Evolutionary conservation across 2,888 invertebrate species (phyloP).

Genomic region (Mayetiola destructor): DNA sequence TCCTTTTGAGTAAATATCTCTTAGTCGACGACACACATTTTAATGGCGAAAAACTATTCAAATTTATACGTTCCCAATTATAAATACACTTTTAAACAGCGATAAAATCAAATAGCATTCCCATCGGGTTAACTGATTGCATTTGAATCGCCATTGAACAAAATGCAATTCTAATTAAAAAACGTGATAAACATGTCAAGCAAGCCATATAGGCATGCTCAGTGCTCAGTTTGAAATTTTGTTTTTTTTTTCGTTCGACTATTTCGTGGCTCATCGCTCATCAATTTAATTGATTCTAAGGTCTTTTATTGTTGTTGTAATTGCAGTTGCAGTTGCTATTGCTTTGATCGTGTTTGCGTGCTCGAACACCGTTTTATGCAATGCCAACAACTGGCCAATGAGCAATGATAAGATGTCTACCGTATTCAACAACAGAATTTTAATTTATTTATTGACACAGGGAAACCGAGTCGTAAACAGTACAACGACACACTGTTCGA

Average conservation of each 20-base stretch:
- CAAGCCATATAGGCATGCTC: constrained; percentile 3
- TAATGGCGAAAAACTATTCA: too few relatives aligned
- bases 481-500: too few relatives aligned
- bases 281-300: constrained; percentile 6
- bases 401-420: constrained; percentile 9
- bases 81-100: constrained; percentile 7
- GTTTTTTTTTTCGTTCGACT: neutral
- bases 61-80: neutral
- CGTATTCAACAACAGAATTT: neutral
- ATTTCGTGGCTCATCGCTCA: neutral
- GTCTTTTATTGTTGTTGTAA: too few relatives aligned
- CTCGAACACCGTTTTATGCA: neutral
- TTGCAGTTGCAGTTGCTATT: too few relatives aligned
- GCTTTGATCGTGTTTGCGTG: too few relatives aligned
- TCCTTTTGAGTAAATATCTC: too few relatives aligned
- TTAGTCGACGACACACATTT: too few relatives aligned
- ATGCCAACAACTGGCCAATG: neutral
- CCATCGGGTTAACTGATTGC: neutral
- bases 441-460: constrained; percentile 8
- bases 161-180: constrained; percentile 8
- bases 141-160: neutral
- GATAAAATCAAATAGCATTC: neutral
- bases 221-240: neutral
- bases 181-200: constrained; percentile 12
- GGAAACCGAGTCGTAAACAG: too few relatives aligned